These are phyloP conservation scores for Micromesistius poutassou DNA, from an alignment of 2,797 vertebrate species.

Conservation along the genomic window DNA sequence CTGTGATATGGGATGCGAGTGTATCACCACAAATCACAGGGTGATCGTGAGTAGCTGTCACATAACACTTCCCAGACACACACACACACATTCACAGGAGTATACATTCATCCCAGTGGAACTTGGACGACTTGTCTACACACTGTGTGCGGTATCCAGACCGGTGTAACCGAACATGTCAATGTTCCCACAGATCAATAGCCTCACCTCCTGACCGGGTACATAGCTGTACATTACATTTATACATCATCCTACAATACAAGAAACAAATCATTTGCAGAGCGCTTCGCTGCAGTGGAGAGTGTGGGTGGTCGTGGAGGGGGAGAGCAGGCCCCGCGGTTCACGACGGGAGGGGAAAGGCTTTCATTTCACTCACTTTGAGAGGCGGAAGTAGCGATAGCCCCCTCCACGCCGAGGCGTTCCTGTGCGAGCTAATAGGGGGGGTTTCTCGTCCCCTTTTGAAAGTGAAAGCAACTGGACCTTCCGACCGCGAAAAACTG, in stretches of 20 bases:
- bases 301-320: neutral
- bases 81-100: neutral
- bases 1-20: too few relatives aligned
- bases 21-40: too few relatives aligned
- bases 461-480: slow-evolving; percentile 34
- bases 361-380: slow-evolving; percentile 46
- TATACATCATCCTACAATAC: neutral
- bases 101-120: neutral
- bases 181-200: neutral
- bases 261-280: neutral
- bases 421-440: neutral
- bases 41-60: too few relatives aligned
- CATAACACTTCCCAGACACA: too few relatives aligned
- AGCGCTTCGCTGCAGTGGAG: neutral
- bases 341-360: slow-evolving; percentile 35
- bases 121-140: too few relatives aligned
- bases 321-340: slow-evolving; percentile 17
- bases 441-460: slow-evolving; percentile 2
- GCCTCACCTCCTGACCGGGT: neutral
- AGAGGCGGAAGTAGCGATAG: neutral
- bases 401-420: neutral
- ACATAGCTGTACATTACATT: neutral
- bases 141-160: neutral
- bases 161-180: neutral
- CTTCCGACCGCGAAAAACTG: too few relatives aligned